These are phyloP conservation scores for Alauda arvensis DNA, from an alignment of 2,797 vertebrate genomes.

Conservation along the genomic window DNA sequence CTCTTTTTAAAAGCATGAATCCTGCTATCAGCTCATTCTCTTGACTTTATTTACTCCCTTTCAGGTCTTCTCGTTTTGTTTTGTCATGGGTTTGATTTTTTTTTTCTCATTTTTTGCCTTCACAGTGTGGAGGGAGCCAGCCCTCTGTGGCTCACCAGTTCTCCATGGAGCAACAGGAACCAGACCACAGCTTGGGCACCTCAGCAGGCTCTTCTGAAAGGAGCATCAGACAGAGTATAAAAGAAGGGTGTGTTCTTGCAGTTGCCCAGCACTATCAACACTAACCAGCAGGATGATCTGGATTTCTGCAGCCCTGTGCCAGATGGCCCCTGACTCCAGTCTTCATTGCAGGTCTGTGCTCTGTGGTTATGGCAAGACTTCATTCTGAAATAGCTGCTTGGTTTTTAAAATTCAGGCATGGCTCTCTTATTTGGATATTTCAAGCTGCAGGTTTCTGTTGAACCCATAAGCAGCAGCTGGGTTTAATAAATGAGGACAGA, in stretches of 20 bases:
- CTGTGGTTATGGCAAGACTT: slow-evolving; percentile 37
- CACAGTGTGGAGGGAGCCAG: background rate
- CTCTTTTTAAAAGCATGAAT: background rate
- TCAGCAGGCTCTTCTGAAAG: slow-evolving; percentile 36
- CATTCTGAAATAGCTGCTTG: slow-evolving; percentile 26
- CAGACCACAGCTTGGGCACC: background rate
- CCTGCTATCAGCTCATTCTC: background rate
- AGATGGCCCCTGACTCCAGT: background rate
- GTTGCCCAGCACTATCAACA: background rate
- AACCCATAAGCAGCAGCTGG: background rate
- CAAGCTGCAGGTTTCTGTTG: background rate
- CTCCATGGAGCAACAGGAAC: background rate
- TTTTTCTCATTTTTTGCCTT: background rate
- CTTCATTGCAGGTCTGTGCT: slow-evolving; percentile 28
- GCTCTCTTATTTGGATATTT: background rate
- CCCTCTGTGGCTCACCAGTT: background rate
- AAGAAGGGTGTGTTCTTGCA: slow-evolving; percentile 5
- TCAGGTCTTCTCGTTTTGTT: background rate
- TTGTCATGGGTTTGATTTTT: background rate
- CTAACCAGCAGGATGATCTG: background rate
- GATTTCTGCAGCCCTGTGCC: background rate
- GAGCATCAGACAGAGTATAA: background rate
- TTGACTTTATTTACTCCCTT: background rate
- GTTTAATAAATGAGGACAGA: background rate
- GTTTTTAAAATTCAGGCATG: slow-evolving; percentile 3